phyloP scores from a whole-genome alignment of 1,140 invertebrate genomes.

The Drosophila littoralis region DNA sequence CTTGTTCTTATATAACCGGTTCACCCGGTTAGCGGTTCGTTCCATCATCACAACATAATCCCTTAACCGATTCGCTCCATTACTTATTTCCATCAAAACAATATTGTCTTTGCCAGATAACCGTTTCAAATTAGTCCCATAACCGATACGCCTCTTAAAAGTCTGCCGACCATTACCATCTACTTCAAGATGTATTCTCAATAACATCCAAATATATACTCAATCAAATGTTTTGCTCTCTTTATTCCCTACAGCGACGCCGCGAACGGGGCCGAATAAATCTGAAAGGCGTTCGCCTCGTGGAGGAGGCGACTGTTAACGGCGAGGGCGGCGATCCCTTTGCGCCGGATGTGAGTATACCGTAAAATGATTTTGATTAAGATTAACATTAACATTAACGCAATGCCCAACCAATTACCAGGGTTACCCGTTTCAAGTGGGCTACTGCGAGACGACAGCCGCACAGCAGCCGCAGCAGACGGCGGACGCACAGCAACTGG shows the following conservation, averaged over 20 bases:
- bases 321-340: constrained; percentile 84
- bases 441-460: constrained; percentile 87
- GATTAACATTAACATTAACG: constrained; percentile 45
- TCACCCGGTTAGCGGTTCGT: no score
- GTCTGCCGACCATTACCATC: no score
- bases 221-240: background rate
- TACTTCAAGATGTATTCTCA: no score
- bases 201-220: background rate
- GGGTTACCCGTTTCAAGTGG: constrained; percentile 89
- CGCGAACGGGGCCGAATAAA: constrained; percentile 92
- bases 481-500: constrained; percentile 33
- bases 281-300: constrained; percentile 89
- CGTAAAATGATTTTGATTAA: constrained; percentile 28
- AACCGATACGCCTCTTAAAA: background rate
- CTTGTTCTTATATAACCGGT: no score
- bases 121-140: background rate
- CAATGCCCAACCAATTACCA: constrained; percentile 56
- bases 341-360: constrained; percentile 83
- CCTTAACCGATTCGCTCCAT: no score
- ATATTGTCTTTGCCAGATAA: no score
- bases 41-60: no score
- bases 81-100: no score
- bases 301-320: constrained; percentile 89
- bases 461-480: constrained; percentile 39
- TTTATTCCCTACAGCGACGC: constrained; percentile 86